Base-by-base conservation (phyloP, 2,113 vertebrate genomes). In the Parus major region DNA sequence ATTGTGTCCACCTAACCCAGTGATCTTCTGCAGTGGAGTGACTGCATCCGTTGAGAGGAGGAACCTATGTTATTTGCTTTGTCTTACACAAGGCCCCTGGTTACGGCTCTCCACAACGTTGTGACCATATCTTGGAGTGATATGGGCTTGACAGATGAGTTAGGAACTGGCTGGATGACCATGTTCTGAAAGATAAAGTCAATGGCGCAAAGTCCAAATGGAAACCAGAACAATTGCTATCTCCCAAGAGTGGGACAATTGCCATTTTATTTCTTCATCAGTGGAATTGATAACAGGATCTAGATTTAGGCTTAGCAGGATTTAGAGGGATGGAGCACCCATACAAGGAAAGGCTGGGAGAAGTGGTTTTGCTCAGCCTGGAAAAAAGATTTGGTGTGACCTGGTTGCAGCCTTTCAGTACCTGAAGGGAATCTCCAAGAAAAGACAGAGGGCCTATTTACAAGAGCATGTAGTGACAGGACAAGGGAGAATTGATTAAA, bases 181-280 rank as follows among this genome's bases (percentile, higher is more conserved):
- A 15, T 0, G 0, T 49, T 49, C 28, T 15, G 10, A 69, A 21
- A 33, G 4, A 36, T 52, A 17, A 7, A 35, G 16, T 20, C 27
- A 52, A 33, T 31, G 14, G 12, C 20, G 84, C 53, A 42, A 24
- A 19, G 12, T 36, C 15, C 7, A 76, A 42, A 25, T 14, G 9
- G 16, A 88, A 88, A 33, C 2, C 3, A 10, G 10, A 69, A n/a
- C 1, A 16, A 55, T 9, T 8, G 4, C 7, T 33, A 6, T 39
- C 15, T 35, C 31, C 63, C 44, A n/a, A 18, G 31, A 59, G 4
- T 12, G 10, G 9, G 7, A 64, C 11, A 10, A 55, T 11, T 64
- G n/a, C 13, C 33, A 5, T 63, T 78, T 78, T 57, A 52, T 27
- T 31, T 64, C 7, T 59, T 63, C 17, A 57, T 68, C 64, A 24